These are phyloP conservation scores for Coenobita brevimanus DNA, from an alignment of 1,140 invertebrate species.

Conservation along the genomic window DNA sequence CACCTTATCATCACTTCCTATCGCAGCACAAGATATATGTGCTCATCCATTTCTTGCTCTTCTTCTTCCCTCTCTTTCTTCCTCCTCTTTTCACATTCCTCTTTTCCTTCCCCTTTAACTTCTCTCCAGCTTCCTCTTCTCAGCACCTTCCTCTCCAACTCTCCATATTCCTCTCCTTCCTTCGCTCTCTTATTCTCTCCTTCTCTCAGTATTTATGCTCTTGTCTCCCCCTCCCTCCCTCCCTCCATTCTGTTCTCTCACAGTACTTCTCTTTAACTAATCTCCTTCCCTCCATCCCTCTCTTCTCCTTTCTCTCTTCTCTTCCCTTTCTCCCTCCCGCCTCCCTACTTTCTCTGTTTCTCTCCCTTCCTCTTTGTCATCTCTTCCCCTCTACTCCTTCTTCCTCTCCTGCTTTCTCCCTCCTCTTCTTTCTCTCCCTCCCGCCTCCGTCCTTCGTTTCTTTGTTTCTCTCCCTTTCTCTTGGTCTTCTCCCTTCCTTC, in stretches of 20 bases:
- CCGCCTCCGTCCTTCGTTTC: neutral
- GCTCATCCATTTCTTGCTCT: neutral
- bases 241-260: neutral
- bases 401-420: neutral
- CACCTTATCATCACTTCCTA: neutral
- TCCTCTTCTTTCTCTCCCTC: neutral
- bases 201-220: neutral
- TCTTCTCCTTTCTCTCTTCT: neutral
- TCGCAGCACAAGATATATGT: too few species aligned
- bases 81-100: neutral
- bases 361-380: too few species aligned
- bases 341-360: too few species aligned
- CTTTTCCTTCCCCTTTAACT: too few species aligned
- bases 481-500: neutral
- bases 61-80: neutral
- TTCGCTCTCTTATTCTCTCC: neutral
- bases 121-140: too few species aligned
- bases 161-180: neutral
- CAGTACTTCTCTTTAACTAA: neutral
- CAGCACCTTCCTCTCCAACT: neutral
- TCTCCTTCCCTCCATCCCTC: neutral
- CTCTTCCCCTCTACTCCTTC: neutral
- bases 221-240: too few species aligned
- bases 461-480: constrained; percentile 3
- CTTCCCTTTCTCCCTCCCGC: too few species aligned